These are phyloP conservation scores for Melinaea marsaeus DNA, from an alignment of 2,888 invertebrate species.

Conservation along the genomic window DNA sequence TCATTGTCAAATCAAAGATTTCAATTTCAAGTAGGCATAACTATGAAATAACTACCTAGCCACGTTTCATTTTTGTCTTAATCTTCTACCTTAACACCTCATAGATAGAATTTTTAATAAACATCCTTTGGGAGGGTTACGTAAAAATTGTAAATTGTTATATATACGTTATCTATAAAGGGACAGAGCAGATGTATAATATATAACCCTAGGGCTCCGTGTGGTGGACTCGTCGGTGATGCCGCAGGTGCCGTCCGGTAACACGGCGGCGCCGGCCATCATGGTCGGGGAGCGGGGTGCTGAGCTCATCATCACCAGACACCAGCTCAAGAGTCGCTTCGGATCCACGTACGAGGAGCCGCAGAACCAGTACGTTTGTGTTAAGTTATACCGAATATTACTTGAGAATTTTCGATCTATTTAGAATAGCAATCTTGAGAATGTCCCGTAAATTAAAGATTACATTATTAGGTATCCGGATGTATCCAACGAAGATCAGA, in stretches of 20 bases:
- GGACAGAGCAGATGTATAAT: not conserved
- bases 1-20: too few species aligned
- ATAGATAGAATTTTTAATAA: too few species aligned
- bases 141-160: not conserved
- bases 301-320: conserved; percentile 69
- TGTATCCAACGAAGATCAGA: conserved; percentile 42
- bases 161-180: not conserved
- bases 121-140: too few species aligned
- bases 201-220: conserved; percentile 57
- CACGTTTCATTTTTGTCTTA: too few species aligned
- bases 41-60: too few species aligned
- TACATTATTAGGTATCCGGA: conserved; percentile 29
- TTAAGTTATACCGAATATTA: not conserved
- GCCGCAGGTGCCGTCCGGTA: conserved; percentile 72
- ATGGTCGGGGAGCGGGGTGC: conserved; percentile 79
- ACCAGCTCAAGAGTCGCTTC: conserved; percentile 57
- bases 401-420: too few species aligned
- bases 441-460: too few species aligned
- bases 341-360: conserved; percentile 13
- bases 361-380: conserved; percentile 2
- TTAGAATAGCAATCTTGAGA: too few species aligned
- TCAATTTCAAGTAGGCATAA: too few species aligned
- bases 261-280: conserved; percentile 77
- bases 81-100: too few species aligned
- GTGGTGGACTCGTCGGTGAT: conserved; percentile 81